Evolutionary conservation across 2,113 vertebrate species (phyloP).

Genomic region (human): DNA sequence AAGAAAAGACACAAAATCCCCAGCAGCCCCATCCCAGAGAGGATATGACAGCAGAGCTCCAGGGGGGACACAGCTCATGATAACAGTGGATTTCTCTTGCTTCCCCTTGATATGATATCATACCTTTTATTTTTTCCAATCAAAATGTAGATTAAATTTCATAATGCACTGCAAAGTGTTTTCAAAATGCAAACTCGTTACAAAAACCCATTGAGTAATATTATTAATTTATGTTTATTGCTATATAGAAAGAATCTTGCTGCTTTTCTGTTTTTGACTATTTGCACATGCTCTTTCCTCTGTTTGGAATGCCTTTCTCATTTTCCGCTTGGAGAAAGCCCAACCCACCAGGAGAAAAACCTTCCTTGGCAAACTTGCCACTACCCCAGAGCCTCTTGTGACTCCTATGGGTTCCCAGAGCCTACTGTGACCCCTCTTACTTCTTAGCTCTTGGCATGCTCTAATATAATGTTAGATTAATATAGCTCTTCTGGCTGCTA

Average conservation of each 20-base stretch:
- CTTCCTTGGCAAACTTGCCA: not conserved
- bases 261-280: not conserved
- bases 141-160: conserved; percentile 18
- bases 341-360: not conserved
- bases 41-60: not conserved
- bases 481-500: not conserved
- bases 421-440: not conserved
- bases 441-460: not conserved
- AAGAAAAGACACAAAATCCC: not conserved
- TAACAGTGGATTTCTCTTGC: not conserved
- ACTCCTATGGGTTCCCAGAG: not conserved
- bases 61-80: not conserved
- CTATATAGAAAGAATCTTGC: not conserved
- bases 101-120: not conserved
- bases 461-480: not conserved
- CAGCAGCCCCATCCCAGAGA: rapidly evolving
- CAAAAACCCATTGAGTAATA: not conserved
- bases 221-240: not conserved
- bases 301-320: not conserved
- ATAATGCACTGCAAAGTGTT: not conserved
- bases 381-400: not conserved
- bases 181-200: not conserved
- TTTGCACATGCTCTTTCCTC: not conserved
- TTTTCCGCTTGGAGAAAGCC: not conserved
- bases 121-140: conserved; percentile 17